phyloP scores from a whole-genome alignment of 2,888 invertebrate genomes.

The Ctena decussata region DNA sequence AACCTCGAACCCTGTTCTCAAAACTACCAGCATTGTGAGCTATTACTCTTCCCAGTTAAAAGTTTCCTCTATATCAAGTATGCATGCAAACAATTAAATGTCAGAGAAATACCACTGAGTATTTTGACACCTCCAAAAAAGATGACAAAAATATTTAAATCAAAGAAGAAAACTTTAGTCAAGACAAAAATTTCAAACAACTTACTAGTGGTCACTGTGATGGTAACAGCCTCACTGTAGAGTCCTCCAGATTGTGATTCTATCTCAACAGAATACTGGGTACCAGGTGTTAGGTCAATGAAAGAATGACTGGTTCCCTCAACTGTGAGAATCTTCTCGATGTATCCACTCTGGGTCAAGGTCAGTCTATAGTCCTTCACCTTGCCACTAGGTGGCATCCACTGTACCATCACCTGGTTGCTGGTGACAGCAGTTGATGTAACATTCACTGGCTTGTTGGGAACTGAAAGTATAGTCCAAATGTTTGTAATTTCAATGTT shows the following conservation, averaged over 20 bases:
- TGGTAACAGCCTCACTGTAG: slow-evolving; percentile 46
- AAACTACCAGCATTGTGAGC: too few relatives aligned
- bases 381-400: slow-evolving; percentile 69
- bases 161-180: neutral
- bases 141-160: neutral
- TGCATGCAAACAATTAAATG: neutral
- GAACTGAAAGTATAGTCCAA: slow-evolving; percentile 62
- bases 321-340: slow-evolving; percentile 37
- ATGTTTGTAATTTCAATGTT: too few relatives aligned
- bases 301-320: slow-evolving; percentile 58
- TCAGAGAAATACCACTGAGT: too few relatives aligned
- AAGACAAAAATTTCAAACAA: neutral
- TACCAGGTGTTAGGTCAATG: slow-evolving; percentile 68
- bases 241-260: slow-evolving; percentile 54
- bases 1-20: too few relatives aligned
- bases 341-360: slow-evolving; percentile 43
- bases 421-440: slow-evolving; percentile 58
- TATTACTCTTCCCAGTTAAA: too few relatives aligned
- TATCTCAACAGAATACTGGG: slow-evolving; percentile 62
- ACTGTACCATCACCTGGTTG: slow-evolving; percentile 62
- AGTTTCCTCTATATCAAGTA: too few relatives aligned
- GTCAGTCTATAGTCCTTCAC: slow-evolving; percentile 71
- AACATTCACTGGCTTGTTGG: slow-evolving; percentile 66
- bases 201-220: slow-evolving; percentile 63
- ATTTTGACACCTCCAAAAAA: neutral